These are phyloP conservation scores for Caenorhabditis sp. DNA, from an alignment of 2,888 invertebrate species.

Conservation along the genomic window DNA sequence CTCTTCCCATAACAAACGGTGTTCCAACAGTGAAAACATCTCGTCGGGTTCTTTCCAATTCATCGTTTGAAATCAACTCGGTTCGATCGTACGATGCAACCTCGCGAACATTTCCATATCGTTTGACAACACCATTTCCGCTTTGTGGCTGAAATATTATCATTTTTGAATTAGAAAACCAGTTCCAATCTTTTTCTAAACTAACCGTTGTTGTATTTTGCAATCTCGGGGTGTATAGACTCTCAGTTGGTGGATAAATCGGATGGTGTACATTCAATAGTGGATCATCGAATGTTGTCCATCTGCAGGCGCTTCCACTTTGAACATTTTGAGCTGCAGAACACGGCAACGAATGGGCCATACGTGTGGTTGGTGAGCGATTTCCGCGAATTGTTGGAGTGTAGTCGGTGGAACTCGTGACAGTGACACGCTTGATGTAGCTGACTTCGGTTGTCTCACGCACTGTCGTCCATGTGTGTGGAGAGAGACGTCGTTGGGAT, in stretches of 20 bases:
- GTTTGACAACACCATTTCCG: conserved; percentile 7
- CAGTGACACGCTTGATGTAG: conserved; percentile 57
- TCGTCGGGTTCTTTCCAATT: conserved; percentile 8
- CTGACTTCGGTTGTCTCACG: conserved; percentile 63
- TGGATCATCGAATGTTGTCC: conserved; percentile 38
- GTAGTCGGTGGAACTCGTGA: conserved; percentile 24
- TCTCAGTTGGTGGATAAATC: conserved; percentile 47
- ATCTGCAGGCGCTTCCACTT: conserved; percentile 19
- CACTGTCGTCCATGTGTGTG: conserved; percentile 63
- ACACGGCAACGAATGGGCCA: conserved; percentile 21
- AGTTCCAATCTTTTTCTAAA: background rate
- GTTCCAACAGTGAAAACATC: conserved; percentile 50
- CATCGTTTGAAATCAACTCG: conserved; percentile 29
- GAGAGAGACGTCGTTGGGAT: conserved; percentile 46
- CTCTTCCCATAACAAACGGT: conserved; percentile 48
- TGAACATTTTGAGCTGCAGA: background rate
- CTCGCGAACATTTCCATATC: conserved; percentile 43
- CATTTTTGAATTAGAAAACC: too few relatives aligned
- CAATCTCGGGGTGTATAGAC: conserved; percentile 27
- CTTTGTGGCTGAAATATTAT: background rate
- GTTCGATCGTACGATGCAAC: conserved; percentile 49
- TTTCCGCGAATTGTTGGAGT: background rate
- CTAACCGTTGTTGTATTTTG: background rate
- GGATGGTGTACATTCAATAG: conserved; percentile 47
- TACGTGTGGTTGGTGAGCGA: conserved; percentile 1